Conservation (phyloP, 1,140 invertebrate genomes). For the Vollenhovia emeryi region DNA sequence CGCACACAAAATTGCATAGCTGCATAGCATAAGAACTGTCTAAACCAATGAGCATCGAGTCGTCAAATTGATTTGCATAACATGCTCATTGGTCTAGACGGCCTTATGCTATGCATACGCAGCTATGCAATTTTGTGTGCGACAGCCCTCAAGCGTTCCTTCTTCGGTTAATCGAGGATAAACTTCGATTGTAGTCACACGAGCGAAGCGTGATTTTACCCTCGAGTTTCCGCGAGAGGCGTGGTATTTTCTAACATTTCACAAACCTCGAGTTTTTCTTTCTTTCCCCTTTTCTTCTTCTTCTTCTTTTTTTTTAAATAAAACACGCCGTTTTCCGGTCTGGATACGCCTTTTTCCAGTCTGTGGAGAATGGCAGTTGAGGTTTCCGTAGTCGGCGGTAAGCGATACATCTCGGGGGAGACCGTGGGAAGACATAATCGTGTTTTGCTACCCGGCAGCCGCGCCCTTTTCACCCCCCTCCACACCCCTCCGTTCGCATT, state of each 20-base stretch:
- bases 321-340: slow-evolving; percentile 12
- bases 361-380: background rate
- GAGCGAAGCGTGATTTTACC: background rate
- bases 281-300: too few species aligned
- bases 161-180: background rate
- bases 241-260: slow-evolving; percentile 5
- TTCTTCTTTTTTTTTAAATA: slow-evolving; percentile 15
- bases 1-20: too few species aligned
- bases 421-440: slow-evolving; percentile 31
- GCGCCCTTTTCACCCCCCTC: background rate
- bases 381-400: slow-evolving; percentile 13
- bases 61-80: too few species aligned
- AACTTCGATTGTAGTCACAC: background rate
- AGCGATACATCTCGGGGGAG: slow-evolving; percentile 4
- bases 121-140: too few species aligned
- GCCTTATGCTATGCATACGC: too few species aligned
- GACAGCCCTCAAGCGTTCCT: too few species aligned
- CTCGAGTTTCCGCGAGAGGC: background rate
- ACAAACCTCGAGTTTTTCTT: background rate
- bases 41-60: too few species aligned
- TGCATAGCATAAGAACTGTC: too few species aligned
- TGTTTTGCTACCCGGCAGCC: slow-evolving; percentile 50
- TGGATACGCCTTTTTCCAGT: slow-evolving; percentile 14
- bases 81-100: too few species aligned
- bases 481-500: background rate